Percentiles rank a stretch among this genome's conserved stretches.
These are phyloP conservation scores for Tachina fera DNA, from an alignment of 2,888 invertebrate species.

Conservation along the genomic window DNA sequence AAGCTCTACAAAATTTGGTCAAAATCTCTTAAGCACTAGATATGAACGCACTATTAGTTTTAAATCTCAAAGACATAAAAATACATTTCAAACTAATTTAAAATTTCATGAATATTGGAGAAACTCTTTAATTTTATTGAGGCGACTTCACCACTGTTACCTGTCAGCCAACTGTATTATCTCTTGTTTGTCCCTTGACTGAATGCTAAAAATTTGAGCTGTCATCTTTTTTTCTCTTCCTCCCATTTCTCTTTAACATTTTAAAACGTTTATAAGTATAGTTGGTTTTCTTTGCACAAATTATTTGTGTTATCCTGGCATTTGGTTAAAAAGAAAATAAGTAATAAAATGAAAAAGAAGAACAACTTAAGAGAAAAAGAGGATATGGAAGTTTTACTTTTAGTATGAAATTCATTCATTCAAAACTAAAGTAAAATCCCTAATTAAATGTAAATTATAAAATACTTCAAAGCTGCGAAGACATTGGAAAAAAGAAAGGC, in stretches of 20 bases:
- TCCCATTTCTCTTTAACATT: not conserved
- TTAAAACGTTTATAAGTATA: constrained; percentile 42
- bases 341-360: not conserved
- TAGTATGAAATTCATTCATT: constrained; percentile 59
- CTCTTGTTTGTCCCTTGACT: constrained; percentile 19
- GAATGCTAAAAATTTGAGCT: constrained; percentile 17
- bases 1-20: not conserved
- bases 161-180: not conserved
- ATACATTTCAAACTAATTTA: too few species aligned
- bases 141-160: not conserved
- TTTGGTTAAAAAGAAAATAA: constrained; percentile 20
- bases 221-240: not conserved
- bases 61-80: too few species aligned
- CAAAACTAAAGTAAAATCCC: constrained; percentile 61
- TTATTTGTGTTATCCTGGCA: constrained; percentile 60
- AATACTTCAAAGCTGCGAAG: constrained; percentile 47
- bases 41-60: too few species aligned
- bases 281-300: constrained; percentile 19
- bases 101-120: too few species aligned
- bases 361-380: constrained; percentile 3
- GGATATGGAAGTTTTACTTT: constrained; percentile 45
- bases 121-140: too few species aligned
- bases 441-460: constrained; percentile 74
- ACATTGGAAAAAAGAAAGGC: constrained; percentile 5
- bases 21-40: not conserved